Evolutionary conservation across 2,797 vertebrate genomes (phyloP).

Genomic region (Coluber constrictor): DNA sequence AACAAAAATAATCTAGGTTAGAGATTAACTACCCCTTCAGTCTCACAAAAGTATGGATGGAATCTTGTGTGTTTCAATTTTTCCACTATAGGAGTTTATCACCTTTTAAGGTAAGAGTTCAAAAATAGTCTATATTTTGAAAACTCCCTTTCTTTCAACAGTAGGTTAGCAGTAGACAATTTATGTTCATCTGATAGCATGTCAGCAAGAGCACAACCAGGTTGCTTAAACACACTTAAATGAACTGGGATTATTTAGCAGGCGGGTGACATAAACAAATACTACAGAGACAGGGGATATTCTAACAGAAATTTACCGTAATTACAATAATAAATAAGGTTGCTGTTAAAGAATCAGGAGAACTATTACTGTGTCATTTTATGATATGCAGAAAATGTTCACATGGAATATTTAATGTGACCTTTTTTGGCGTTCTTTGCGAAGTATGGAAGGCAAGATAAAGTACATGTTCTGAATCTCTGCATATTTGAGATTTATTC

Average conservation of each 20-base stretch:
- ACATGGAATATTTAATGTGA: neutral
- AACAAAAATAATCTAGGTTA: neutral
- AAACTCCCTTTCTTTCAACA: neutral
- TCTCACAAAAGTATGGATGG: slow-evolving; percentile 41
- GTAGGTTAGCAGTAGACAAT: neutral
- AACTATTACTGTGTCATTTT: neutral
- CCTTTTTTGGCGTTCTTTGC: neutral
- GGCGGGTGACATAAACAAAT: neutral
- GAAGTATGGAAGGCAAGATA: neutral
- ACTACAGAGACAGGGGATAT: neutral
- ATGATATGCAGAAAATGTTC: neutral
- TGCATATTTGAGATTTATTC: neutral
- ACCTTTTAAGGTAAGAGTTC: slow-evolving; percentile 40
- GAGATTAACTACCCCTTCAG: slow-evolving; percentile 33
- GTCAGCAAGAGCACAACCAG: neutral
- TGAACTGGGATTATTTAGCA: neutral
- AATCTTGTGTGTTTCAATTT: slow-evolving; percentile 38
- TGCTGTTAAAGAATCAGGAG: neutral
- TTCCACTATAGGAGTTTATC: slow-evolving; percentile 33
- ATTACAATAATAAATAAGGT: neutral
- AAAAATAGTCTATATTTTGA: neutral
- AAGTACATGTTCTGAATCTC: neutral
- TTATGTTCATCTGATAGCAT: neutral
- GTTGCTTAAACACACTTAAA: neutral
- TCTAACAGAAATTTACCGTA: neutral